Conservation (phyloP, 2,797 vertebrate genomes). For the Emydoidea blandingii region DNA sequence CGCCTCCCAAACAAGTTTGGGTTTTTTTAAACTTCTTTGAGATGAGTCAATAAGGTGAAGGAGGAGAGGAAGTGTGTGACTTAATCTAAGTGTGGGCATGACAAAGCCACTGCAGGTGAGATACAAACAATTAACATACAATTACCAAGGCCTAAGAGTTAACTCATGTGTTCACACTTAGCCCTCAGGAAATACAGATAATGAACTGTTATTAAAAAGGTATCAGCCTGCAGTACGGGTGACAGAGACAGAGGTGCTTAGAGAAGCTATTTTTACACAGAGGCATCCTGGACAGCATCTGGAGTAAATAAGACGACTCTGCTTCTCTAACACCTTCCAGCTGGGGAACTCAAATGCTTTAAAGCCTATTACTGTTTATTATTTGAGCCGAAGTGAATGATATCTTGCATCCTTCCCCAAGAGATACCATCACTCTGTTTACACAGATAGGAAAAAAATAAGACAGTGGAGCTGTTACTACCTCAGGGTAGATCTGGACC, state of each 20-base stretch:
- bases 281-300: slow-evolving; percentile 44
- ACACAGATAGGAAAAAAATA: neutral
- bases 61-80: neutral
- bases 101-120: neutral
- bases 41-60: slow-evolving; percentile 3
- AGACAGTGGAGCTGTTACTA: neutral
- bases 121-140: slow-evolving; percentile 53
- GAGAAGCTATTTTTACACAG: slow-evolving; percentile 45
- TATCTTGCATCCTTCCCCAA: neutral
- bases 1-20: neutral
- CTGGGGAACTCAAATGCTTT: neutral
- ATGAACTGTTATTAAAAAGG: slow-evolving; percentile 51
- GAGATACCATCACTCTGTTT: neutral
- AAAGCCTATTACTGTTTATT: neutral
- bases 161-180: neutral
- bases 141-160: slow-evolving; percentile 49
- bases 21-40: neutral
- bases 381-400: neutral
- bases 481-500: fast-evolving
- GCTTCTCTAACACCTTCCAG: neutral
- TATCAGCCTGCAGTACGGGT: slow-evolving; percentile 44
- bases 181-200: slow-evolving; percentile 41
- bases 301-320: slow-evolving; percentile 34
- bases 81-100: neutral
- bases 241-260: slow-evolving; percentile 27